Percentiles rank a stretch among this genome's conserved stretches.
Conservation (phyloP, 1,140 invertebrate species). For the Brachionus koreanus region DNA sequence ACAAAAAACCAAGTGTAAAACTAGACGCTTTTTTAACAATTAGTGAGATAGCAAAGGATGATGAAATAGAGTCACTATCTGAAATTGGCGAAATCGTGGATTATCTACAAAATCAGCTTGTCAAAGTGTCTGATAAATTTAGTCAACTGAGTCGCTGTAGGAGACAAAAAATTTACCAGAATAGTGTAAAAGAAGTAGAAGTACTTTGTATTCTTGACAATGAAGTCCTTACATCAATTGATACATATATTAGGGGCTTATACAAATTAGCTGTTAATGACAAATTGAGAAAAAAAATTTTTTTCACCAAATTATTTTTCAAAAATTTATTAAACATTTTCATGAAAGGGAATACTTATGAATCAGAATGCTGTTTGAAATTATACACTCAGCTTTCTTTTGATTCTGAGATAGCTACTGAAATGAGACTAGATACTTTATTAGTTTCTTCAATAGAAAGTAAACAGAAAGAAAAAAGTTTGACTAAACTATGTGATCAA, state of each 20-base stretch:
- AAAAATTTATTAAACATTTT: background rate
- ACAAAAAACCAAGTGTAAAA: background rate
- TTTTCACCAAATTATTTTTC: background rate
- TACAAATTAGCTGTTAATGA: background rate
- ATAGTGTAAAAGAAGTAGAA: background rate
- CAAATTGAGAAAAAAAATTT: background rate
- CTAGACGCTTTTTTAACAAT: background rate
- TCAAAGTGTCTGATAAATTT: background rate
- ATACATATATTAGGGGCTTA: background rate
- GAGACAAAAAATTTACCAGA: background rate
- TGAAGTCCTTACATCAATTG: background rate
- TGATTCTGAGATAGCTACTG: background rate
- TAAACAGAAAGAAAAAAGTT: background rate
- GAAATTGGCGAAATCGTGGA: background rate
- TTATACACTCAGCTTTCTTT: background rate
- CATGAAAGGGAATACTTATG: background rate
- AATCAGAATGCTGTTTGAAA: background rate
- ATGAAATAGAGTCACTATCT: background rate
- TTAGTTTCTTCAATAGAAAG: background rate
- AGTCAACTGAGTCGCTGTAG: background rate
- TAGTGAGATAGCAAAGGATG: background rate
- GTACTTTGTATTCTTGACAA: background rate
- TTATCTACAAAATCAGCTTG: background rate
- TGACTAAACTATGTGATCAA: background rate
- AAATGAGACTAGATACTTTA: background rate